These are phyloP conservation scores for Cynocephalus volans DNA, from an alignment of 2,113 vertebrate genomes.

Conservation along the genomic window DNA sequence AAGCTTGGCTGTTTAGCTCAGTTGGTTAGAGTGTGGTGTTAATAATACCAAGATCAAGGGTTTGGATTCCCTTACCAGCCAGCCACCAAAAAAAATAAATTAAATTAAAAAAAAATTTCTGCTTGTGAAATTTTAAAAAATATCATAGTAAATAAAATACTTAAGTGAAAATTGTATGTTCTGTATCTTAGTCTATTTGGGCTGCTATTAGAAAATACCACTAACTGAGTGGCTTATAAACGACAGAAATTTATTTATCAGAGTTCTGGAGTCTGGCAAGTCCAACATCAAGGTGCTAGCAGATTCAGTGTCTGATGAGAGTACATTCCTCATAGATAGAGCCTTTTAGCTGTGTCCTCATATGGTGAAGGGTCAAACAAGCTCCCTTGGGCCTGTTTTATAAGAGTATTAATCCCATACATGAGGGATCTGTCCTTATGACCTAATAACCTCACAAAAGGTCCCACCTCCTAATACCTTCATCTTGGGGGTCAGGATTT, in stretches of 20 bases:
- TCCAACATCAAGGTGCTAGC: not conserved
- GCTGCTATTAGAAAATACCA: not conserved
- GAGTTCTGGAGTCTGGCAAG: not conserved
- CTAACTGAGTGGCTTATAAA: not conserved
- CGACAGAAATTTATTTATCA: not conserved
- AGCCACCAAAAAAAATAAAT: too few species aligned
- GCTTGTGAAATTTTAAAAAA: conserved; percentile 5
- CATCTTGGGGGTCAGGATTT: not conserved
- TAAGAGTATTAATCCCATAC: not conserved
- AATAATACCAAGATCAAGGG: too few species aligned
- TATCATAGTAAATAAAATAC: conserved; percentile 4
- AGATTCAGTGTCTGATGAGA: not conserved
- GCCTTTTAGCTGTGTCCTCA: not conserved
- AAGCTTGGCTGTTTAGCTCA: too few species aligned
- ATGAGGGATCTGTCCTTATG: not conserved
- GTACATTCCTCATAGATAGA: not conserved
- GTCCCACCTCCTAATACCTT: not conserved
- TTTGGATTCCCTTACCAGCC: too few species aligned
- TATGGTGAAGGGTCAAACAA: not conserved
- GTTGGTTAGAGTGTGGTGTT: too few species aligned
- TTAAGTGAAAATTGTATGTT: not conserved
- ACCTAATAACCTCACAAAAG: not conserved
- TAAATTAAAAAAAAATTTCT: not conserved
- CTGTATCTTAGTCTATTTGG: not conserved
- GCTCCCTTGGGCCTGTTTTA: not conserved